phyloP scores from a whole-genome alignment of 2,113 vertebrate genomes.

The Sciurus niger region DNA sequence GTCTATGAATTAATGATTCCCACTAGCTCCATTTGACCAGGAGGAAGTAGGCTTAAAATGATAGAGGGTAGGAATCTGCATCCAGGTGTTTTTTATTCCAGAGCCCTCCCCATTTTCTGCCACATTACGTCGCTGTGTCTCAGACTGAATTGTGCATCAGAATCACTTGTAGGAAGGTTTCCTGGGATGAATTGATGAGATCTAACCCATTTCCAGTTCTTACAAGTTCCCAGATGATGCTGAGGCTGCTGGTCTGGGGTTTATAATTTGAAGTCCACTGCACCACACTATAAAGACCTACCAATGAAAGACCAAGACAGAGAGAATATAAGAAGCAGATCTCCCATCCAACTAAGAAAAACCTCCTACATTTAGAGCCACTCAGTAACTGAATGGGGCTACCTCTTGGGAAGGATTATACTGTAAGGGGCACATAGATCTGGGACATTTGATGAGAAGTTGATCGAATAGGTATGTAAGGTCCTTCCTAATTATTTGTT shows the following conservation, averaged over 20 bases:
- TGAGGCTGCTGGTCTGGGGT: background rate
- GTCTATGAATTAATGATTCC: background rate
- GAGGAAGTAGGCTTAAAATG: background rate
- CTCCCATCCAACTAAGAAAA: background rate
- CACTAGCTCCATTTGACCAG: background rate
- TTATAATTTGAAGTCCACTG: background rate
- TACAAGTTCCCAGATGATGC: background rate
- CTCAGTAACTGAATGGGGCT: background rate
- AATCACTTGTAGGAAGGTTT: background rate
- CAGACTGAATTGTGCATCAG: background rate
- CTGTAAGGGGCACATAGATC: background rate
- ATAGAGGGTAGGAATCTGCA: background rate
- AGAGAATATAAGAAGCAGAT: background rate
- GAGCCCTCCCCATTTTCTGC: background rate
- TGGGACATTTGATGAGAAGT: slow-evolving; percentile 10
- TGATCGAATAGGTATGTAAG: background rate
- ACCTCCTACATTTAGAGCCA: background rate
- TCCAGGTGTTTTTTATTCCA: background rate
- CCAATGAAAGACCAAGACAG: background rate
- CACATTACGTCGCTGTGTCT: background rate
- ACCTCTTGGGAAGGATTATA: background rate
- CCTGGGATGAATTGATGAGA: background rate
- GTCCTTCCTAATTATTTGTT: background rate
- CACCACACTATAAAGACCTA: background rate
- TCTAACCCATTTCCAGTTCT: background rate